Base-by-base conservation (phyloP, 92 coral and sea anemone species). In the Heteractis magnifica region DNA sequence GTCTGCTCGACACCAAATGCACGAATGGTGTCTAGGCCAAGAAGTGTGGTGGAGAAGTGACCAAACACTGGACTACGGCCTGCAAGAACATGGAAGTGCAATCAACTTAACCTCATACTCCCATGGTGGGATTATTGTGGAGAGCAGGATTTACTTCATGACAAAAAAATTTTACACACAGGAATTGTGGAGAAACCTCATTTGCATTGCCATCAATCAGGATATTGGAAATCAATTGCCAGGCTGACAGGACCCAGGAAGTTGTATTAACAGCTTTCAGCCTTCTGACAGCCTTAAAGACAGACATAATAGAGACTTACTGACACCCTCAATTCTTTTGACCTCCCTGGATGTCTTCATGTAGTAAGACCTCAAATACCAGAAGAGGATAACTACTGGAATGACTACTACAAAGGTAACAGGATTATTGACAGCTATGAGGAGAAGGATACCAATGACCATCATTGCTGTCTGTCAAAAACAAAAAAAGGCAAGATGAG, bases 11-110 rank as follows among this genome's bases (percentile, higher is more conserved):
- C 92, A 65, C 90, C 87, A 70, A 89, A 89, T 6, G 92, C 92
- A 60, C 92, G 92, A 55, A 89, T 89, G 12, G 92, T 89, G 76
- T 89, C 92, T 59, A 89, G 87, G 64, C 92, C 92, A 41, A 89
- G 90, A 20, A 89, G 82, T 0, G 92, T 89, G 12, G 92, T 89
- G 19, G 92, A 89, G 79, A 89, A 86, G 73, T 89, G 92, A 16
- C 92, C 90, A 78, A 89, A 89, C 18, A 89, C 50, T 15, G 92
- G 92, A 71, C 92, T 89, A 51, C 92, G 90, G 78, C 85, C 92
- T 86, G 74, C 4, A 72, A 82, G 15, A 4, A 20, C 10, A 77
- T 4, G 16, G 10, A 77, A 13, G 7, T 52, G 41, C 49, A n/a
- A 58, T 76, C 79, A 34, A 1, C 3, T 34, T 34, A 34, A 34